These are phyloP conservation scores for Julus scanicus DNA, from an alignment of 2,888 invertebrate species.

Conservation along the genomic window DNA sequence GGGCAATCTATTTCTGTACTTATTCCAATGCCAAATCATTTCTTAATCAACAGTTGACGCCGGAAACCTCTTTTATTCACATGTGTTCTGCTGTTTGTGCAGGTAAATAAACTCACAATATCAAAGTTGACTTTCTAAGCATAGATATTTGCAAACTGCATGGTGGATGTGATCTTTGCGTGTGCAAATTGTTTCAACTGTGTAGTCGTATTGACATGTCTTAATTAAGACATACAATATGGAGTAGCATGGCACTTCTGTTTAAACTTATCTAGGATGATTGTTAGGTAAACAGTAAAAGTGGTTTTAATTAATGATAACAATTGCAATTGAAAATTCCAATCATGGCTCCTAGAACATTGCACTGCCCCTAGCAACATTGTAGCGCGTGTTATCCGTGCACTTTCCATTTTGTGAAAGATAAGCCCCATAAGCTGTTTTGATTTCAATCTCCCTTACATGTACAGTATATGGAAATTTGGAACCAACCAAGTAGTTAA, in stretches of 20 bases:
- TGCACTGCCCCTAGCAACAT: background rate
- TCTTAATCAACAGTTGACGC: conserved; percentile 76
- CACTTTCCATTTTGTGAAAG: background rate
- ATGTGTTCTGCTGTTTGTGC: conserved; percentile 95
- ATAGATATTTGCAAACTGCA: background rate
- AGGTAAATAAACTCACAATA: conserved; percentile 68
- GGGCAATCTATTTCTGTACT: conserved; percentile 98
- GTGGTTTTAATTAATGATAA: background rate
- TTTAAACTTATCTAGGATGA: background rate
- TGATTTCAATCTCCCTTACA: background rate
- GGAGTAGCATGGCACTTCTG: background rate
- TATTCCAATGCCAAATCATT: conserved; percentile 93
- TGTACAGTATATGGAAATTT: no score
- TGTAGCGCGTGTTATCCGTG: background rate
- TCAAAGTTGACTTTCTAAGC: background rate
- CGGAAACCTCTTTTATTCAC: conserved; percentile 91
- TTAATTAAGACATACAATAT: no score
- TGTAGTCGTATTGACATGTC: no score
- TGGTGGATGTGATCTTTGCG: background rate
- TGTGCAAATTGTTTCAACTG: no score
- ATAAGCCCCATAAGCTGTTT: background rate
- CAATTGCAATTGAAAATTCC: background rate
- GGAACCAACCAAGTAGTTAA: no score
- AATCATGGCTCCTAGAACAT: background rate
- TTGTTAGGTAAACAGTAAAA: conserved; percentile 3